A percentile compares a stretch with the other conserved stretches of the same genome.
phyloP scores from a whole-genome alignment of 2,113 vertebrate genomes.

The Chlamydotis undulata region DNA sequence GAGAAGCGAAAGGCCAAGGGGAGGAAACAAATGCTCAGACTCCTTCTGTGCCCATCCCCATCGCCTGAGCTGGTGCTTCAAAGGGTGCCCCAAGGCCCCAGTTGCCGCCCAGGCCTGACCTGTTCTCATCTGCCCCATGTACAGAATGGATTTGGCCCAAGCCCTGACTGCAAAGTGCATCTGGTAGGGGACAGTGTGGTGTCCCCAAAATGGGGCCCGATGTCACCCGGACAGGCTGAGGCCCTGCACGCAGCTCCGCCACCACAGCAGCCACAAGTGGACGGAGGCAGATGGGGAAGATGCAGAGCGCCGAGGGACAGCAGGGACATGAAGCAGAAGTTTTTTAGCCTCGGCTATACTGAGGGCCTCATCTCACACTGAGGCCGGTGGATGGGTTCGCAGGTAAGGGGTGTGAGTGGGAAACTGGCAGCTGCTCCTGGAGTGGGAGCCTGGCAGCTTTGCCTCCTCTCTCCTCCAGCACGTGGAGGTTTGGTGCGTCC shows the following conservation, averaged over 20 bases:
- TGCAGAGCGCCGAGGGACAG: background rate
- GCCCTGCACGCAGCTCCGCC: background rate
- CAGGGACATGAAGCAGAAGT: background rate
- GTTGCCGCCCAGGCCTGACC: background rate
- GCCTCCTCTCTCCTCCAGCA: background rate
- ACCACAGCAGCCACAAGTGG: fast-evolving
- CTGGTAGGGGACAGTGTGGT: background rate
- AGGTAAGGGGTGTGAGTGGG: background rate
- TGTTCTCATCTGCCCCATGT: background rate
- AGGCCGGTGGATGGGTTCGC: background rate
- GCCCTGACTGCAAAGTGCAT: background rate
- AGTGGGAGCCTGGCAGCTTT: background rate
- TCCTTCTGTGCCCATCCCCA: background rate
- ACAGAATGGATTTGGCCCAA: background rate
- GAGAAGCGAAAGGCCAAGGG: fast-evolving
- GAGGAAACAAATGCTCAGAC: background rate
- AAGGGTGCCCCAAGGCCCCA: background rate
- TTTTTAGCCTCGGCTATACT: fast-evolving
- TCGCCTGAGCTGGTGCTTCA: background rate
- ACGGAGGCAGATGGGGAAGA: background rate
- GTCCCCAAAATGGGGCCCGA: fast-evolving
- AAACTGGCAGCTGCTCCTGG: background rate
- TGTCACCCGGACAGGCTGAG: background rate
- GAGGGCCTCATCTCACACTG: fast-evolving
- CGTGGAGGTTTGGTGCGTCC: fast-evolving